These are phyloP conservation scores for Mimas tiliae DNA, from an alignment of 2,888 invertebrate genomes.

Conservation along the genomic window DNA sequence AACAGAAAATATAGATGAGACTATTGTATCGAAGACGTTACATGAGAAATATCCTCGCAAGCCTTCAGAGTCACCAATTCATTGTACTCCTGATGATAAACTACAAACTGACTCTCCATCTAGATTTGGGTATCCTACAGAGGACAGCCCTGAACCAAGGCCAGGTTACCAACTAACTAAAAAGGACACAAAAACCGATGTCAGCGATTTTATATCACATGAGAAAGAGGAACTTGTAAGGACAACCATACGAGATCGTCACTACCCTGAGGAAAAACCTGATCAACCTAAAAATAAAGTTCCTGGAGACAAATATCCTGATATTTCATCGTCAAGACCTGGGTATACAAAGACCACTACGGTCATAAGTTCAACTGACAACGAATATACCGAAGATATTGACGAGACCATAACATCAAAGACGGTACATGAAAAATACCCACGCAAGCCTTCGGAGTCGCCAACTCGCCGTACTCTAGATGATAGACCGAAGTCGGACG, in stretches of 20 bases:
- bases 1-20: constrained; percentile 9
- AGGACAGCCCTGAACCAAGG: constrained; percentile 4
- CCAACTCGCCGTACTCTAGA: neutral
- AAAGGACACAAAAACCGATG: constrained; percentile 13
- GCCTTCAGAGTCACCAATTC: constrained; percentile 10
- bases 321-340: neutral
- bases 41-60: constrained; percentile 11
- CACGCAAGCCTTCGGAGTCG: neutral
- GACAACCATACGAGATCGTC: neutral
- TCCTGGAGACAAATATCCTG: constrained; percentile 4
- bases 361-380: neutral
- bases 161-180: neutral
- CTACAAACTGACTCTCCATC: constrained; percentile 1
- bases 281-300: neutral
- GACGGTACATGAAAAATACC: neutral
- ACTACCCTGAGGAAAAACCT: neutral
- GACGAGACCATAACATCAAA: neutral
- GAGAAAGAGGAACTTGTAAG: constrained; percentile 17
- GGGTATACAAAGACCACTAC: constrained; percentile 5
- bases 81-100: neutral
- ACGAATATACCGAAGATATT: neutral
- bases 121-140: constrained; percentile 1
- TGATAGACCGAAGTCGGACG: constrained; percentile 8
- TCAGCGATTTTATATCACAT: constrained; percentile 8
- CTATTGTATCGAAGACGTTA: neutral